Base-by-base conservation (phyloP, 2,113 vertebrate genomes). In the Oophaga pumilio region DNA sequence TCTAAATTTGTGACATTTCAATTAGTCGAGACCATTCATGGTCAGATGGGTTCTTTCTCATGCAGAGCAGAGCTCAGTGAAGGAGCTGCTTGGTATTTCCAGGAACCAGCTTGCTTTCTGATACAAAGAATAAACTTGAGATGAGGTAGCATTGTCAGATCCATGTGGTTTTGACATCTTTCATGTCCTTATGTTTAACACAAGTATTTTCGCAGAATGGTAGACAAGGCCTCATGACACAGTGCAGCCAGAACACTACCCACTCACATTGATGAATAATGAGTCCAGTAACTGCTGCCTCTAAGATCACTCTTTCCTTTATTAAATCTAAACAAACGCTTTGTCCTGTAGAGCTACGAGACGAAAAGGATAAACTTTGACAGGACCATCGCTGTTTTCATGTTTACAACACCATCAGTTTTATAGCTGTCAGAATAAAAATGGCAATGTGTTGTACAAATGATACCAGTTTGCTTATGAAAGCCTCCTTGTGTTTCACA, bases 181-280 rank as follows among this genome's bases (percentile, higher is more conserved):
- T 86, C 76, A 80, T 79, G 50, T 79, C 76, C 76, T 56, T 79
- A 56, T 79, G 62, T 56, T 79, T 28, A 86, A 80, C 74, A 79
- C 76, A 79, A 66, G 56, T 69, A 33, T 79, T 33, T 62, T 68
- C 6, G 11, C 49, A 79, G 85, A 79, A 79, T 79, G 26, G 59
- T 64, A 79, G 50, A 62, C 76, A 86, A 18, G 53, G n/a, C 33
- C 57, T 74, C 74, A 79, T 86, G 76, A 78, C 62, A 68, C 60
- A 26, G 22, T 66, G 49, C 76, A 79, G 24, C 12, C 49, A 11
- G 74, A 60, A 68, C 62, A 50, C 60, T 69, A 64, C 50, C 76
- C 24, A 56, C 62, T 66, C 59, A 56, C 33, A 50, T 64, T 56
- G 60, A 68, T 86, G 49, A 86, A 86, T 79, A 68, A 86, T 69